Evolutionary conservation across 2,113 vertebrate genomes (phyloP), one percentile per base, ranked within the genome.

Genomic region (Spilogale gracilis): DNA sequence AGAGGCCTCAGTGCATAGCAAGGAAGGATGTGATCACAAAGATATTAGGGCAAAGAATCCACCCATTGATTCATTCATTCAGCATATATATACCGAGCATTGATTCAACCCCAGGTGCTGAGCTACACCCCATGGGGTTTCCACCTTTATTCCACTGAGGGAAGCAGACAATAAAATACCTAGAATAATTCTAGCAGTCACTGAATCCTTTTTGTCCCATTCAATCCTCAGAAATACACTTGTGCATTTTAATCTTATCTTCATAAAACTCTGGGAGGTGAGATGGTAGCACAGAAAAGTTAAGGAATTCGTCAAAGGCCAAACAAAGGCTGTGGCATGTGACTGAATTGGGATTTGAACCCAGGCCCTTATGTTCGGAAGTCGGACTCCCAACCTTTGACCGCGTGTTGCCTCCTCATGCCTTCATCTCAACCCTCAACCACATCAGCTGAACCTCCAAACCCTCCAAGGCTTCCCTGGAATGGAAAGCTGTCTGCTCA

Each of bases 81-180:
- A 30, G 74, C 76, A 12, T 6, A 3, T 61, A n/a, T 0, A 5
- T 12, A 32, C 0, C 1, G 14, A 32, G n/a, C 21, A 45, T 32
- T 13, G 7, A 2, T 16, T 63, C 69, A 23, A 21, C 10, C 54
- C 92, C 14, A 13, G 38, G 45, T 17, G 16, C 83, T 20, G 27
- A 27, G 60, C 83, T 11, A 16, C 25, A 32, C 14, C 13, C 23
- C 7, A 54, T 17, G 16, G 52, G 25, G 23, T 32, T 45, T 88
- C 88, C 13, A 38, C 71, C 67, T 43, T 83, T 54, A 32, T 16
- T 45, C 50, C 43, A 2, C 0, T 4, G 58, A 71, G 65, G 14
- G 50, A 61, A 85, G 52, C 79, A 81, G 43, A 81, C 45, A 10
- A 71, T 67, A 85, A 85, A 74, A 65, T 14, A 81, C 38, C 60